phyloP scores from a whole-genome alignment of 2,113 vertebrate species.

The Cepphus grylle region DNA sequence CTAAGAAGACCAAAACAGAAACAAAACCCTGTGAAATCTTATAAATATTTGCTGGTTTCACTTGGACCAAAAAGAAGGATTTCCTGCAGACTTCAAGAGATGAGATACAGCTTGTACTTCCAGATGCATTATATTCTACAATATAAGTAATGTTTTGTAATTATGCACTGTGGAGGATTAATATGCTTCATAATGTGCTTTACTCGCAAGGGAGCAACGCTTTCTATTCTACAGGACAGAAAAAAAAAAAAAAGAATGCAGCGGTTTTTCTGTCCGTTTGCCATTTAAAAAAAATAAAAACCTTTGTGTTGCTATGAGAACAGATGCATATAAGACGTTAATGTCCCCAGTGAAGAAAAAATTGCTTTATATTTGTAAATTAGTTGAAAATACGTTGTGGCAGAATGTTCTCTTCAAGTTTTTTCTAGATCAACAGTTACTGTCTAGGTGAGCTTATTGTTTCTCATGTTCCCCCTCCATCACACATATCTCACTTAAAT shows the following conservation, averaged over 20 bases:
- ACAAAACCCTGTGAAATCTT: not conserved
- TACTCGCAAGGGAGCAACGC: not conserved
- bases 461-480: not conserved
- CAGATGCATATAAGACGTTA: not conserved
- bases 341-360: not conserved
- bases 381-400: not conserved
- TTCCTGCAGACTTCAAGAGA: not conserved
- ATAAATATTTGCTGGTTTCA: not conserved
- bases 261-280: not conserved
- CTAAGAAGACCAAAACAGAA: not conserved
- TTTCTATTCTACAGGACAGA: not conserved
- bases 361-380: not conserved
- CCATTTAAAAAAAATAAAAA: not conserved
- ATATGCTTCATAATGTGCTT: not conserved
- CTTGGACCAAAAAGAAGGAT: not conserved
- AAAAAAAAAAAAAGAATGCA: not conserved
- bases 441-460: not conserved
- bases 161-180: not conserved
- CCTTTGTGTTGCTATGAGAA: not conserved
- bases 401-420: not conserved
- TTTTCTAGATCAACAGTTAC: not conserved
- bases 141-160: not conserved
- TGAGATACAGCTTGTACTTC: not conserved
- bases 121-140: not conserved
- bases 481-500: not conserved